Percentiles rank a stretch among this genome's conserved stretches.
phyloP scores from a whole-genome alignment of 2,797 vertebrate species.

The Sebastiscus tertius region DNA sequence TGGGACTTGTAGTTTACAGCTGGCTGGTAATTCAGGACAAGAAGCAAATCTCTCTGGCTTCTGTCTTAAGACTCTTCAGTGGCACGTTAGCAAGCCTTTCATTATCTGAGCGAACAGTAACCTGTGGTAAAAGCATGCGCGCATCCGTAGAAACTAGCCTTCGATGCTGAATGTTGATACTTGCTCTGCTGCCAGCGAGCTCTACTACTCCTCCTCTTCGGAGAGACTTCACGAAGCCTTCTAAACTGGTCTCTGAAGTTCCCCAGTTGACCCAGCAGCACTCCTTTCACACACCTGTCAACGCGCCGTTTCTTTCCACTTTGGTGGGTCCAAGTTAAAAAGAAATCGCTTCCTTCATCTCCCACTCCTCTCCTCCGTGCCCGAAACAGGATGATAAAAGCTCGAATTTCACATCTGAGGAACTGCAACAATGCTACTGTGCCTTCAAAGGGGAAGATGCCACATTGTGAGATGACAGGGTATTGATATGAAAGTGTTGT shows the following conservation, averaged over 20 bases:
- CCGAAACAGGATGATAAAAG: constrained; percentile 82
- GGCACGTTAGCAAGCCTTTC: constrained; percentile 5
- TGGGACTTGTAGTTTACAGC: constrained; percentile 79
- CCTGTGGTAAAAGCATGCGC: constrained; percentile 10
- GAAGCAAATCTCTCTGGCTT: constrained; percentile 55
- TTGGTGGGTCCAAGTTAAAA: constrained; percentile 79
- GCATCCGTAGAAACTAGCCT: constrained; percentile 23
- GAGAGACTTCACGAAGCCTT: constrained; percentile 54
- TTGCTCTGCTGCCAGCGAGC: constrained; percentile 18
- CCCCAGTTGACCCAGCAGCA: constrained; percentile 72
- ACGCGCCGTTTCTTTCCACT: constrained; percentile 69
- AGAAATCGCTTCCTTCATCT: constrained; percentile 74
- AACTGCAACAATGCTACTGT: constrained; percentile 76
- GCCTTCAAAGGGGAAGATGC: constrained; percentile 79
- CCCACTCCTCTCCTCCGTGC: constrained; percentile 60
- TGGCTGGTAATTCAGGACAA: constrained; percentile 71
- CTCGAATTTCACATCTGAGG: constrained; percentile 76
- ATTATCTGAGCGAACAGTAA: constrained; percentile 11
- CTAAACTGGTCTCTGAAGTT: constrained; percentile 72
- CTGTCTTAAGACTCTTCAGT: constrained; percentile 38
- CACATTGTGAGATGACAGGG: constrained; percentile 77
- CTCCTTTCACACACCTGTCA: constrained; percentile 75
- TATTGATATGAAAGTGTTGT: constrained; percentile 80
- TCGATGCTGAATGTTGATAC: constrained; percentile 16
- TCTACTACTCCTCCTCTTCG: constrained; percentile 13